A percentile compares a stretch with the other conserved stretches of the same genome.
phyloP scores from a whole-genome alignment of 2,113 vertebrate species.

The Oreochromis spilurus region DNA sequence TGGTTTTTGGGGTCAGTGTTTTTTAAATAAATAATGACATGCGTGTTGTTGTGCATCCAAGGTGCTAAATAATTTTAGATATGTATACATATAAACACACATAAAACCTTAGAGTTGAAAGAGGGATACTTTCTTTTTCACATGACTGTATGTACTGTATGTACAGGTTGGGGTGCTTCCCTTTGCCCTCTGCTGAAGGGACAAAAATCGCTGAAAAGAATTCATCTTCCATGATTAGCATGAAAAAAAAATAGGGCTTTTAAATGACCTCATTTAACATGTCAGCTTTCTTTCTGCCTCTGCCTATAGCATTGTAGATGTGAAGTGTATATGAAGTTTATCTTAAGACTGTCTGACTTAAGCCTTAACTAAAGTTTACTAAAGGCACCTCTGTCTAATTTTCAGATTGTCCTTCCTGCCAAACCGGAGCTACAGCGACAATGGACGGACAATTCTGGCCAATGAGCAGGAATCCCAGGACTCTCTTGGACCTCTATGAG shows the following conservation, averaged over 20 bases:
- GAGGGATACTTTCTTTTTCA: neutral
- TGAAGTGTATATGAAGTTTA: neutral
- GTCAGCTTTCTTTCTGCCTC: neutral
- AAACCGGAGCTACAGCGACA: slow-evolving; percentile 73
- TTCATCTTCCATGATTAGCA: neutral
- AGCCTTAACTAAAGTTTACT: neutral
- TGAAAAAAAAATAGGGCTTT: neutral
- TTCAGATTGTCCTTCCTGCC: slow-evolving; percentile 74
- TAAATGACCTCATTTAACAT: neutral
- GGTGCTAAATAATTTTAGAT: neutral
- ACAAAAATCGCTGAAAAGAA: neutral
- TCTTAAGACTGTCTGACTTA: neutral
- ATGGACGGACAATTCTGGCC: slow-evolving; percentile 66
- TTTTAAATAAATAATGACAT: neutral
- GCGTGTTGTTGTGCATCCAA: neutral
- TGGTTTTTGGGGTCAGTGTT: neutral
- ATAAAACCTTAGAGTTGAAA: neutral
- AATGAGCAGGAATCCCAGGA: slow-evolving; percentile 74
- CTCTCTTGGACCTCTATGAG: slow-evolving; percentile 60
- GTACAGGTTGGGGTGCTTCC: neutral
- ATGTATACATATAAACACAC: neutral
- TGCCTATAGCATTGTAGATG: neutral
- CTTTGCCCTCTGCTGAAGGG: neutral
- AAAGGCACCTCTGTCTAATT: neutral
- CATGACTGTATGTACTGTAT: neutral